A percentile compares a stretch with the other conserved stretches of the same genome.
Conservation (phyloP, 2,797 vertebrate genomes). For the Cyprinella venusta region DNA sequence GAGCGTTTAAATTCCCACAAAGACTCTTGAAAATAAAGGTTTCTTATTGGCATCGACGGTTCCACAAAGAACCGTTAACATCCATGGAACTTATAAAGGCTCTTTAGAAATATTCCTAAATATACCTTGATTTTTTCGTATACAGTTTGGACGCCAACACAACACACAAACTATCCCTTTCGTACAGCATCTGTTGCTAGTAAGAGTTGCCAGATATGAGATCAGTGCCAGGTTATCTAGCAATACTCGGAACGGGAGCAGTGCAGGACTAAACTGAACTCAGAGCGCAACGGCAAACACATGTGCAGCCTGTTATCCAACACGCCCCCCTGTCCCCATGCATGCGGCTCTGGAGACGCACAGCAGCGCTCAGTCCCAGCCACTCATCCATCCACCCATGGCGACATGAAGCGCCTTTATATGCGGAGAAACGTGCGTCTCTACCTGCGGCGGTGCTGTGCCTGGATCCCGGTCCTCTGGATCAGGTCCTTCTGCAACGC, state of each 20-base stretch:
- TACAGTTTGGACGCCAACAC: background rate
- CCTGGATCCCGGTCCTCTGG: conserved; percentile 59
- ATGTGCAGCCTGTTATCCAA: conserved; percentile 52
- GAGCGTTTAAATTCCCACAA: background rate
- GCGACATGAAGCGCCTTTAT: conserved; percentile 43
- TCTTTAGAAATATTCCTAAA: background rate
- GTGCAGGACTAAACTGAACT: background rate
- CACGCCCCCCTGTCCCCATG: conserved; percentile 56
- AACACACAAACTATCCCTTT: background rate
- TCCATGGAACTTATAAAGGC: background rate
- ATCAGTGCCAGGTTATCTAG: background rate
- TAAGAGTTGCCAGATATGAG: conserved; percentile 8
- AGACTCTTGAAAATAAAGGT: background rate
- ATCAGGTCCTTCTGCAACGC: conserved; percentile 65
- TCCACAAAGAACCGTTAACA: background rate
- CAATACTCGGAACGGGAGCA: background rate
- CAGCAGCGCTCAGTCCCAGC: background rate
- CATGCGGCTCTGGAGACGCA: conserved; percentile 28
- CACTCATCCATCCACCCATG: background rate
- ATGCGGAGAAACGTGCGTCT: conserved; percentile 36
- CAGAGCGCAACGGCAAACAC: conserved; percentile 27
- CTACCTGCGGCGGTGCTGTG: conserved; percentile 50
- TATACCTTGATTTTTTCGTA: no score
- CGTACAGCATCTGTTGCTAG: background rate
- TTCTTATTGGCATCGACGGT: background rate